Percentiles rank a stretch among this genome's conserved stretches.
Conservation (phyloP, 2,888 invertebrate species). For the Cybosia mesomella region DNA sequence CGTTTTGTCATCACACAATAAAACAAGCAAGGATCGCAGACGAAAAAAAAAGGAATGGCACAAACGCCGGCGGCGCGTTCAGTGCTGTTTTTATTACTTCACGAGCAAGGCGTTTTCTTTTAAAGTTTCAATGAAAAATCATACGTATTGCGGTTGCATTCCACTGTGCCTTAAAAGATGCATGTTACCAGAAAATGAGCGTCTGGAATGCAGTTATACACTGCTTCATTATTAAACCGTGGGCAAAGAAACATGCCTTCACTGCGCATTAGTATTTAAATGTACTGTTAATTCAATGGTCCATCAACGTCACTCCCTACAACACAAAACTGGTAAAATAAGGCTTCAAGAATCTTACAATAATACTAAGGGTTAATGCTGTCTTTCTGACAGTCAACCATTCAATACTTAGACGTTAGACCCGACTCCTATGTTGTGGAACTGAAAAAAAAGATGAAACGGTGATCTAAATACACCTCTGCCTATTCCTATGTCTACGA, state of each 20-base stretch:
- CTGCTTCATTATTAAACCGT: slow-evolving; percentile 72
- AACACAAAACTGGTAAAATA: no score
- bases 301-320: no score
- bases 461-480: no score
- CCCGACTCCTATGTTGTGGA: neutral
- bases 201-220: slow-evolving; percentile 74
- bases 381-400: no score
- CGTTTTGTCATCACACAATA: slow-evolving; percentile 72
- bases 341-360: no score
- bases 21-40: slow-evolving; percentile 71
- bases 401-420: no score
- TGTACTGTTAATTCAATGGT: no score
- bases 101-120: slow-evolving; percentile 67
- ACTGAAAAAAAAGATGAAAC: neutral
- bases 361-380: no score
- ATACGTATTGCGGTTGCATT: slow-evolving; percentile 70
- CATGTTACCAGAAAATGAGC: slow-evolving; percentile 79
- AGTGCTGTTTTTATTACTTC: slow-evolving; percentile 69
- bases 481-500: neutral
- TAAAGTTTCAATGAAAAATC: slow-evolving; percentile 84
- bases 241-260: slow-evolving; percentile 38
- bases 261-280: neutral
- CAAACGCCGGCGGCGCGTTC: slow-evolving; percentile 64
- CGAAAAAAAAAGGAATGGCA: slow-evolving; percentile 67
- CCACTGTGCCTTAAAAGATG: slow-evolving; percentile 72